phyloP scores from a whole-genome alignment of 2,797 vertebrate genomes.

The Urophycis tenuis region DNA sequence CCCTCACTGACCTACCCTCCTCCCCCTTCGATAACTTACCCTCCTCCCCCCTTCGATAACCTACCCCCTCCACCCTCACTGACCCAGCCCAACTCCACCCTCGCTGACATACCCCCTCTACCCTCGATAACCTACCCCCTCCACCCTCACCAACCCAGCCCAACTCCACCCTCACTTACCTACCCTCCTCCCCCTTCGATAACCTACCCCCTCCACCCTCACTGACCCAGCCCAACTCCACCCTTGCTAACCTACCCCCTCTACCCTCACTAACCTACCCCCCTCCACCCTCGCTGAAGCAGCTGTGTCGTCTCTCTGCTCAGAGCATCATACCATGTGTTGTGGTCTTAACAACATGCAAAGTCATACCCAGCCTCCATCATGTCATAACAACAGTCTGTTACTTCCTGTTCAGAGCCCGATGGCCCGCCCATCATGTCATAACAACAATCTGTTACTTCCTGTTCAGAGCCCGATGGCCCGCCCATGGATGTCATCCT shows the following conservation, averaged over 20 bases:
- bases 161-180: too few relatives aligned
- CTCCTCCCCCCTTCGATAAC: too few relatives aligned
- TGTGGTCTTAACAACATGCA: too few relatives aligned
- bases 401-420: conserved; percentile 71
- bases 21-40: not conserved
- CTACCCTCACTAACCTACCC: not conserved
- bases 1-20: too few relatives aligned
- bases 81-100: not conserved
- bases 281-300: too few relatives aligned
- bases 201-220: too few relatives aligned
- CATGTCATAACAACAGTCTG: too few relatives aligned
- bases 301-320: not conserved
- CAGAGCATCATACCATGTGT: too few relatives aligned
- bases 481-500: conserved; percentile 93
- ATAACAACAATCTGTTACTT: not conserved
- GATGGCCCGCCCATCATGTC: conserved; percentile 77
- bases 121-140: too few relatives aligned
- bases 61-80: not conserved
- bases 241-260: not conserved
- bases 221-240: not conserved
- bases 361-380: too few relatives aligned
- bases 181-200: not conserved
- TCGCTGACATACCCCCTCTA: too few relatives aligned
- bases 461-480: conserved; percentile 84
- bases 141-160: too few relatives aligned